A percentile compares a stretch with the other conserved stretches of the same genome.
Conservation (phyloP, 2,113 vertebrate genomes). For the Brachypodius melanocephalos region DNA sequence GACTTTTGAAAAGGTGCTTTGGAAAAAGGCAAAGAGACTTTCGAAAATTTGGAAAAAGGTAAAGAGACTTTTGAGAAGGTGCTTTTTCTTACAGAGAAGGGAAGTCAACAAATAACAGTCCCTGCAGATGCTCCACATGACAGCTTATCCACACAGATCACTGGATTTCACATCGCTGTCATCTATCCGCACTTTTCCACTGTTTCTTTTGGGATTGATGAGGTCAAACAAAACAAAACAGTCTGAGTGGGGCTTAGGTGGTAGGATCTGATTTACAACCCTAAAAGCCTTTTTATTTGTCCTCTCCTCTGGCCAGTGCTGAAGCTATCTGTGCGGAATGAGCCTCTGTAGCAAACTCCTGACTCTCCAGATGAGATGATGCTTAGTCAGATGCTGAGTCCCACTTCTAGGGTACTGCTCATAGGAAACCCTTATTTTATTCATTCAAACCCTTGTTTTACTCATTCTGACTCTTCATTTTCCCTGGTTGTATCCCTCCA, state of each 20-base stretch:
- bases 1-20: background rate
- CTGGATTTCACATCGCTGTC: background rate
- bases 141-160: background rate
- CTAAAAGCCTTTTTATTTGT: background rate
- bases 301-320: background rate
- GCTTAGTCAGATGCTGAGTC: background rate
- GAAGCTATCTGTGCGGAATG: background rate
- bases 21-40: background rate
- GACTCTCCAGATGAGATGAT: background rate
- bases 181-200: background rate
- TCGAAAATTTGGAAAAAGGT: background rate
- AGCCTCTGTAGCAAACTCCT: background rate
- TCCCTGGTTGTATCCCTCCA: background rate
- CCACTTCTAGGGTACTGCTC: background rate
- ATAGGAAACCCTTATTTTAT: background rate
- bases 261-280: rapidly evolving
- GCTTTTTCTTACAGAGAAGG: background rate
- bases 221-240: background rate
- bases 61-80: background rate
- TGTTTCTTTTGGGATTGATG: background rate
- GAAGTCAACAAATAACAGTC: background rate
- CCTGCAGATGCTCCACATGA: background rate
- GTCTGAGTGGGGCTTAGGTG: background rate
- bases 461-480: background rate
- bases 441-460: background rate